A percentile compares a stretch with the other conserved stretches of the same genome.
Conservation (phyloP, 1,140 invertebrate genomes). For the Dendroctonus valens region DNA sequence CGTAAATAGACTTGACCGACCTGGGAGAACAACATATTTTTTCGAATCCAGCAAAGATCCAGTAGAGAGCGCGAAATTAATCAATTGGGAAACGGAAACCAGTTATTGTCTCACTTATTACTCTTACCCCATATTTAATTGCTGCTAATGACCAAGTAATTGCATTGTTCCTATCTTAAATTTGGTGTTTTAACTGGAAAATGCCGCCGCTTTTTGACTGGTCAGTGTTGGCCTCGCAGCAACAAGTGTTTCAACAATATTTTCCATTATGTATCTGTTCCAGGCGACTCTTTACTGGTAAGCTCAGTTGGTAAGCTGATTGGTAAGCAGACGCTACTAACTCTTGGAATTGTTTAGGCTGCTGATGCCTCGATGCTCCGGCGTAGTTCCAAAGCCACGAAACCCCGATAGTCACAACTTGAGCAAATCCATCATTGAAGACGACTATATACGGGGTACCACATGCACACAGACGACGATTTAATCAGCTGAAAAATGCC, state of each 20-base stretch:
- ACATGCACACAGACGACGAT: neutral
- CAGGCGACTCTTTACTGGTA: neutral
- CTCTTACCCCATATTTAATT: slow-evolving; percentile 3
- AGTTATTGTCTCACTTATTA: neutral
- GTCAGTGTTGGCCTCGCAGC: neutral
- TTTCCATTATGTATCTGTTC: neutral
- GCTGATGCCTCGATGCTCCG: neutral
- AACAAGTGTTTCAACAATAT: neutral
- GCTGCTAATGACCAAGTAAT: slow-evolving; percentile 18
- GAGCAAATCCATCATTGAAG: slow-evolving; percentile 44
- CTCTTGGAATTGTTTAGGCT: neutral
- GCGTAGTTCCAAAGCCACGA: slow-evolving; percentile 38
- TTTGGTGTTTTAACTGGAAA: neutral
- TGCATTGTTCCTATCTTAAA: slow-evolving; percentile 20
- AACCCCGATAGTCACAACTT: slow-evolving; percentile 38
- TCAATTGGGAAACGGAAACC: slow-evolving; percentile 8
- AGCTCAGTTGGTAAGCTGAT: neutral
- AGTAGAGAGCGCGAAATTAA: slow-evolving; percentile 1
- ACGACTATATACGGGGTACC: slow-evolving; percentile 47
- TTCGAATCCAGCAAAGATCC: neutral
- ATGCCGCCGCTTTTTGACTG: neutral
- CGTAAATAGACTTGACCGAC: neutral
- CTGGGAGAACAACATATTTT: neutral
- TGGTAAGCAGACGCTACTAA: neutral
- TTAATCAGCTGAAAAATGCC: neutral